These are phyloP conservation scores for Stichopus horrens DNA, from an alignment of 53 echinoderm and acorn worm species.

Conservation along the genomic window DNA sequence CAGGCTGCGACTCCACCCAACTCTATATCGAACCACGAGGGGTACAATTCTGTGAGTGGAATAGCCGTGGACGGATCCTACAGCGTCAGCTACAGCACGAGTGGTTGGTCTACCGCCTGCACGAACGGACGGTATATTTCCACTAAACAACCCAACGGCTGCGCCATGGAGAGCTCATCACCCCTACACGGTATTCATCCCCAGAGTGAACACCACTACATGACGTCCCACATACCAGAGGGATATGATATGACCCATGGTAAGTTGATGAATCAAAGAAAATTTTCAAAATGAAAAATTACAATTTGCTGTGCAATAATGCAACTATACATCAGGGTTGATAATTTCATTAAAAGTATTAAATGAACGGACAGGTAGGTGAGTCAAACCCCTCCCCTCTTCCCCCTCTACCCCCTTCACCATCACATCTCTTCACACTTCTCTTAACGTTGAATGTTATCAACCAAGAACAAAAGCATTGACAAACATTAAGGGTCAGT, in stretches of 20 bases:
- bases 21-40: conserved; percentile 39
- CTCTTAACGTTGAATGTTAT: too few species aligned
- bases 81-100: conserved; percentile 40
- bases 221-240: conserved; percentile 35
- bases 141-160: conserved; percentile 20
- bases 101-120: conserved; percentile 41
- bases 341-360: too few species aligned
- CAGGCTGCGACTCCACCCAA: conserved; percentile 22
- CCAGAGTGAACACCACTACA: conserved; percentile 45
- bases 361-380: too few species aligned
- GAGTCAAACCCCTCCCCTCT: too few species aligned
- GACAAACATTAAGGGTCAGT: too few species aligned
- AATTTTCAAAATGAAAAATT: not conserved
- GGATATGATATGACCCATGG: conserved; percentile 39
- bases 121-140: conserved; percentile 41
- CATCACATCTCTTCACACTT: too few species aligned
- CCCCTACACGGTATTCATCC: conserved; percentile 48
- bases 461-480: too few species aligned
- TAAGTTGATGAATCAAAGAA: conserved; percentile 3
- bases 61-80: conserved; percentile 39
- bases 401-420: too few species aligned
- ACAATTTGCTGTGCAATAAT: too few species aligned
- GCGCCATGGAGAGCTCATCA: conserved; percentile 40
- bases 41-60: conserved; percentile 40
- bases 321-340: too few species aligned